A percentile compares a stretch with the other conserved stretches of the same genome.
phyloP scores from a whole-genome alignment of 2,888 invertebrate genomes.

The Hypena proboscidalis region DNA sequence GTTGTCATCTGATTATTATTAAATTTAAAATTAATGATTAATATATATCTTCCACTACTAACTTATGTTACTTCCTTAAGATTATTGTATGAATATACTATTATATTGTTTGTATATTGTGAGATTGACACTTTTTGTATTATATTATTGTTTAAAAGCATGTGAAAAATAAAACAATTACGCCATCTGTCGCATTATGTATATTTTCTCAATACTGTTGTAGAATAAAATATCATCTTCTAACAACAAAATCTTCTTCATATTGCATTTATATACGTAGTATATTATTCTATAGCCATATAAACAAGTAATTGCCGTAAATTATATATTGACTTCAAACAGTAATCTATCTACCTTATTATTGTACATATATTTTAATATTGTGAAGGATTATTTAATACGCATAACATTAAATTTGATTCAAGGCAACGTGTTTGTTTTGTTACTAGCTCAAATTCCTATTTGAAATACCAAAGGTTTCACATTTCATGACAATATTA shows the following conservation, averaged over 20 bases:
- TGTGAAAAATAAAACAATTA: conserved; percentile 33
- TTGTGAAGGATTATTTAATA: conserved; percentile 59
- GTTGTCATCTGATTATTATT: too few relatives aligned
- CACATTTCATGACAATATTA: conserved; percentile 51
- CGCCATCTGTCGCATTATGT: conserved; percentile 57
- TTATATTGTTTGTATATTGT: too few relatives aligned
- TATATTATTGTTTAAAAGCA: conserved; percentile 20
- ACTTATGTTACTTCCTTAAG: too few relatives aligned
- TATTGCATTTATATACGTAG: conserved; percentile 57
- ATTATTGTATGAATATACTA: too few relatives aligned
- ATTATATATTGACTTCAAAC: conserved; percentile 64
- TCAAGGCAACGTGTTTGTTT: conserved; percentile 79
- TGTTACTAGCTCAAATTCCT: conserved; percentile 61
- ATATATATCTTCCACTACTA: too few relatives aligned
- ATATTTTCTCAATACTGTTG: conserved; percentile 74
- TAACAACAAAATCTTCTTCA: conserved; percentile 61
- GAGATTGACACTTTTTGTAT: too few relatives aligned
- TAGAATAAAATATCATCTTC: conserved; percentile 73
- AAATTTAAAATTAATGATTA: too few relatives aligned
- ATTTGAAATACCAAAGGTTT: conserved; percentile 56
- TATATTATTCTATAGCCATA: conserved; percentile 58
- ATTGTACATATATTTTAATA: conserved; percentile 57
- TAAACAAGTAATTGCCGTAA: conserved; percentile 61
- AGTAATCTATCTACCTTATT: conserved; percentile 63
- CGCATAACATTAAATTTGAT: conserved; percentile 63